Evolutionary conservation across 2,888 invertebrate genomes (phyloP), one percentile per base, ranked within the genome.

Genomic region (Euzophera pinguis): DNA sequence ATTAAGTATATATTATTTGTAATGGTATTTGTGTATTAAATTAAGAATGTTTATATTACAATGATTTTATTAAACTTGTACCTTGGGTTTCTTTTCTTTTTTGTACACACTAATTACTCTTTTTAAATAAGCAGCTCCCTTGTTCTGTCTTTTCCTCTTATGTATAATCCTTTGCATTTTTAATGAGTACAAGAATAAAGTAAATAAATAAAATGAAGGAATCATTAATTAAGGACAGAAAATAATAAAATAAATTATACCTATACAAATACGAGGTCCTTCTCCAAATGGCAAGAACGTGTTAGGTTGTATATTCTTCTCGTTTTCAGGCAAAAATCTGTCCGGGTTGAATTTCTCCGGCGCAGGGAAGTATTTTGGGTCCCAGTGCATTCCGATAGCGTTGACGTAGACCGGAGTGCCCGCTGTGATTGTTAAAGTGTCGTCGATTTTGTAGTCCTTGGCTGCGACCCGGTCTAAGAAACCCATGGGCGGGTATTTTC

Each of bases 251-350:
- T 7, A 9, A 22, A 27, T 66, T 53, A 67, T 59, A 78, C 92
- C 93, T 52, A 93, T 91, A 60, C 93, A 93, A 62, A 80, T 90
- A 43, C 92, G 82, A 0, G 91, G 92, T 1, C 93, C 93, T 1
- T 83, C 57, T 1, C 92, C 91, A 56, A 92, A 92, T 0, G 92
- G 91, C 55, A 89, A 55, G 54, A 84, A 91, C 1, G 65, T 61
- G 37, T 62, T 65, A 0, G 72, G 64, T 3, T 55, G 54, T 4
- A 67, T 63, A 0, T 82, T 77, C 0, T 70, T 63, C 57, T 61
- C 53, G 57, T 67, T 45, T 58, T 91, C 91, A 0, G 91, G 87
- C 17, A 77, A 84, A 58, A 92, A 92, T 52, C 92, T 66, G 52
- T 91, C 80, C 8, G 92, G 92, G 59, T 91, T 82, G 59, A 92